These are phyloP conservation scores for Cloeon dipterum DNA, from an alignment of 2,888 invertebrate species.

Conservation along the genomic window DNA sequence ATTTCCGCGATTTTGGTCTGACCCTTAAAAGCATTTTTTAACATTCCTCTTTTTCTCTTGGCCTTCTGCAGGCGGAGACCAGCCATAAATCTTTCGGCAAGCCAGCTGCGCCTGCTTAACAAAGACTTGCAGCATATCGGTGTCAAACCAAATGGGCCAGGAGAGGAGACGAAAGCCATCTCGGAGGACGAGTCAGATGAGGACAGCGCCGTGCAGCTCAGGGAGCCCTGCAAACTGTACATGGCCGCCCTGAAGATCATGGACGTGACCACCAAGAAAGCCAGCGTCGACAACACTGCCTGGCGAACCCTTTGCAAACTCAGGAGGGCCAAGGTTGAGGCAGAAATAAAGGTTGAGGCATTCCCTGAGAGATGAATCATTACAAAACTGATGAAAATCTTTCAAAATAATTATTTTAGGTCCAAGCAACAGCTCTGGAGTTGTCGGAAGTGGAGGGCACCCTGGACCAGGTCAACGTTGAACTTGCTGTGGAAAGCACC, in stretches of 20 bases:
- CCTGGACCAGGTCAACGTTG: not conserved
- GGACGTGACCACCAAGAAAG: not conserved
- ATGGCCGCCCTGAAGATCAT: not conserved
- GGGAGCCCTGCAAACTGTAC: not conserved
- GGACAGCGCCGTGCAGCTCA: not conserved
- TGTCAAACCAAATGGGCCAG: not conserved
- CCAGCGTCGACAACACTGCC: not conserved
- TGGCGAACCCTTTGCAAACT: not conserved
- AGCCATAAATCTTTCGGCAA: not conserved
- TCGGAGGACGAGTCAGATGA: not conserved
- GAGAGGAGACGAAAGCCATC: not conserved
- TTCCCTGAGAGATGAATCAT: too few relatives aligned
- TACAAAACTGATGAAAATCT: not conserved
- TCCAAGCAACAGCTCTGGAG: not conserved
- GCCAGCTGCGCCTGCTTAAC: not conserved
- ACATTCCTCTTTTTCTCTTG: too few relatives aligned
- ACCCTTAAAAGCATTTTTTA: too few relatives aligned
- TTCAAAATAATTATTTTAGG: not conserved
- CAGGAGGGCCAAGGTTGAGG: conserved; percentile 1
- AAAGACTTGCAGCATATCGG: too few relatives aligned
- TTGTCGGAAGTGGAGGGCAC: not conserved
- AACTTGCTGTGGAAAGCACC: not conserved
- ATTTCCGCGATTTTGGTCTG: too few relatives aligned
- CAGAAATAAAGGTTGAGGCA: not conserved
- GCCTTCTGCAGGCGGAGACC: not conserved